Base-by-base conservation (phyloP, 2,797 vertebrate genomes). In the Danio jaintianensis region DNA sequence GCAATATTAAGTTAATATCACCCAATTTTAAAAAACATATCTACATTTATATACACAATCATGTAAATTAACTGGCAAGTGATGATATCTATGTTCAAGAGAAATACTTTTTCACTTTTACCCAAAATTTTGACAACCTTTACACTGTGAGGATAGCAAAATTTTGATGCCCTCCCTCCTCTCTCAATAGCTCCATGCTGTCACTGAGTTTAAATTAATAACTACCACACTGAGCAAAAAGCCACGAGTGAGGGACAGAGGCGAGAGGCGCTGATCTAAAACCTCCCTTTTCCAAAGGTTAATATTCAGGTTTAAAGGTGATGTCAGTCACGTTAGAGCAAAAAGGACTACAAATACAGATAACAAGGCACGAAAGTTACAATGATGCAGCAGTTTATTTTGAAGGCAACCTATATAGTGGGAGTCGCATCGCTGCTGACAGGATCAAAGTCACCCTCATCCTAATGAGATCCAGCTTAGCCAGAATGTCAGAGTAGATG, bases 381-480 rank as follows among this genome's bases (percentile, higher is more conserved):
- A 86, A 82, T 85, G 89, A 90, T 91, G 84, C 86, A 87, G 88
- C 84, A 22, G 89, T 91, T 79, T 92, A 89, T 89, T 89, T 90
- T 92, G 90, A 91, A 91, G 90, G 89, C 88, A 86, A 90, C 90
- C 91, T 90, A 91, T 91, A 91, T 90, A 91, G 90, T 88, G 88
- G 87, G 88, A 92, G 91, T 87, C 89, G 90, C 89, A 91, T 90
- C 73, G 85, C 89, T 90, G 90, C 91, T 89, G 91, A 91, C 88
- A 88, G 92, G 90, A 93, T 94, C 91, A 90, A 88, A 92, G 92
- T 91, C 92, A 93, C 89, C 91, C 91, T 90, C 89, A 87, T 91
- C 89, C 92, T 93, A 94, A 94, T 92, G 90, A 94, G 92, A 94
- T 93, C 91, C 92, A 92, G 91, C 91, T 93, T 93, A 92, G 90